Evolutionary conservation across 2,797 vertebrate species (phyloP), one percentile per base, ranked within the genome.

Genomic region (Acanthurus lineatus): DNA sequence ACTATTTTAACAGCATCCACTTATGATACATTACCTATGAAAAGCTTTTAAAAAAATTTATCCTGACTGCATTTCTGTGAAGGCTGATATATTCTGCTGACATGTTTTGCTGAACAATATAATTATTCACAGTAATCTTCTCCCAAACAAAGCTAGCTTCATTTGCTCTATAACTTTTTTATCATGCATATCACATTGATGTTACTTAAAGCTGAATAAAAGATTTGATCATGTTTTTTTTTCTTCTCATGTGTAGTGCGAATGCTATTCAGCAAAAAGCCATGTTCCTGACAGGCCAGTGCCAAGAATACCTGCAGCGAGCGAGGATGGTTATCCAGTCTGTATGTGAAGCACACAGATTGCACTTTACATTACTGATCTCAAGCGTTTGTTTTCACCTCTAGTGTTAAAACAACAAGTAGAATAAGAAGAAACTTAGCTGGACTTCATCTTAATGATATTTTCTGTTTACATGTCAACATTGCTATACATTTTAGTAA

Each of bases 271-370:
- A 91, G 1, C 87, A 91, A 16, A 92, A 12, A 69, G 64, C 66
- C 0, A 0, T 22, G 0, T 5, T 53, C 1, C 79, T 94, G 70
- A 65, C 74, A 3, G 1, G 1, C 28, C 90, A 92, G 16, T 93
- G 92, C 76, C 73, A 87, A 0, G 86, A 90, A 0, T 82, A 9
- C 38, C 72, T 95, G 70, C 81, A 91, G 3, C 91, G 44, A 74
- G 91, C 90, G 0, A 86, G 89, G 4, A 15, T 47, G 35, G 72
- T 92, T 35, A 19, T 93, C 10, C 78, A 85, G n/a, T 2, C 0
- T 42, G 95, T 95, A 84, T 93, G 95, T 88, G 9, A 25, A 38
- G n/a, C 49, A 58, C n/a, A 15, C 14, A 28, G 4, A 49, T 72
- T 15, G 63, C 0, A 32, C 40, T 5, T 1, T 56, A 42, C 44